A percentile compares a stretch with the other conserved stretches of the same genome.
phyloP scores from a whole-genome alignment of 2,113 vertebrate species.

The Prionailurus bengalensis region DNA sequence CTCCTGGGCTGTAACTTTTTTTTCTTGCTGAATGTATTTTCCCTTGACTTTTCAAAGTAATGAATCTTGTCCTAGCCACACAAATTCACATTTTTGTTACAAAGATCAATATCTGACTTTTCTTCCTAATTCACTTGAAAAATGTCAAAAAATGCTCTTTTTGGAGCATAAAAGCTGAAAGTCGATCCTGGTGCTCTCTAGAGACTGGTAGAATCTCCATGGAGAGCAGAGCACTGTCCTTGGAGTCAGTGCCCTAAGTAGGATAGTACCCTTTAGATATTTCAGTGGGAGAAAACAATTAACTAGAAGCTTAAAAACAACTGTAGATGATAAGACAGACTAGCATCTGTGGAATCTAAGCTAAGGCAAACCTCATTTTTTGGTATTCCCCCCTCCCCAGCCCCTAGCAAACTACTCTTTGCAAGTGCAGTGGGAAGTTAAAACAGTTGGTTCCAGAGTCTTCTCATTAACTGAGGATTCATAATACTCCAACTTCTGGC shows the following conservation, averaged over 20 bases:
- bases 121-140: constrained; percentile 40
- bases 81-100: constrained; percentile 52
- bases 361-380: not conserved
- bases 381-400: not conserved
- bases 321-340: not conserved
- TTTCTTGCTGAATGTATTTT: not conserved
- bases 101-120: constrained; percentile 16
- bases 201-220: not conserved
- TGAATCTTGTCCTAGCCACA: not conserved
- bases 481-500: not conserved
- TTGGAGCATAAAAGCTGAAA: not conserved
- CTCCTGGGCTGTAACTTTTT: not conserved
- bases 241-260: not conserved
- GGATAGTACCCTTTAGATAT: not conserved
- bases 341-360: not conserved
- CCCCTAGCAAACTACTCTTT: not conserved
- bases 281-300: not conserved
- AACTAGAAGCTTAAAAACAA: constrained; percentile 42
- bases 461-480: not conserved
- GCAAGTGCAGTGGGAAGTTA: not conserved
- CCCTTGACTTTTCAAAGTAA: constrained; percentile 30
- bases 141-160: not conserved
- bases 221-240: not conserved
- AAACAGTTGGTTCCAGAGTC: not conserved
- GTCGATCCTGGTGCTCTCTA: not conserved